These are phyloP conservation scores for Bradypodion ventrale DNA, from an alignment of 2,797 vertebrate genomes.

Conservation along the genomic window DNA sequence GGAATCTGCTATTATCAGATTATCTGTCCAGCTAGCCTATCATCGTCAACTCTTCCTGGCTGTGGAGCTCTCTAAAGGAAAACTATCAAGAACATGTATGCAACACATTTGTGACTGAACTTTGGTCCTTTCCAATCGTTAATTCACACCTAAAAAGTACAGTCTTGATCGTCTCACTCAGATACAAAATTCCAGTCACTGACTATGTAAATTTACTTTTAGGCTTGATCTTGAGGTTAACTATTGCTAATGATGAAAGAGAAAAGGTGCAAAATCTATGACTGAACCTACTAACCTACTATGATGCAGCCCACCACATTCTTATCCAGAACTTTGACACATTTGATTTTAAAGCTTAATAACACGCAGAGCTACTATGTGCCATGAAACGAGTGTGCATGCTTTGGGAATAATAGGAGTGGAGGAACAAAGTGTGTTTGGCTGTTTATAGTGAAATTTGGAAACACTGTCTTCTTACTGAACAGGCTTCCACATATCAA, in stretches of 20 bases:
- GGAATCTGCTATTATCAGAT: background rate
- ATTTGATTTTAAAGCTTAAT: background rate
- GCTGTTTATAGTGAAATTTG: background rate
- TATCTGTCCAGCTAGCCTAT: background rate
- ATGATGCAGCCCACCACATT: background rate
- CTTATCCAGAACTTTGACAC: background rate
- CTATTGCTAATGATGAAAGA: background rate
- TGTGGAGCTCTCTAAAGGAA: background rate
- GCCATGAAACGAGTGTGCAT: background rate
- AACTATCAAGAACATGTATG: background rate
- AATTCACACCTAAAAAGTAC: background rate
- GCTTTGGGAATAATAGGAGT: background rate
- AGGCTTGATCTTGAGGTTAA: background rate
- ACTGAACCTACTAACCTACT: background rate
- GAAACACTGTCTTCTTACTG: background rate
- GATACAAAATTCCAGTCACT: background rate
- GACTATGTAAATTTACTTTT: background rate
- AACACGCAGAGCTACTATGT: background rate
- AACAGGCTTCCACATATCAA: background rate
- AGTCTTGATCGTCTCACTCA: background rate
- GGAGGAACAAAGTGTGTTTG: background rate
- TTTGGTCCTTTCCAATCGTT: background rate
- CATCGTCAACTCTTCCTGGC: background rate
- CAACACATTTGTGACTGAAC: background rate
- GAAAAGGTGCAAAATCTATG: background rate